A percentile compares a stretch with the other conserved stretches of the same genome.
phyloP scores from a whole-genome alignment of 2,797 vertebrate genomes.

The Lepus oiostolus region DNA sequence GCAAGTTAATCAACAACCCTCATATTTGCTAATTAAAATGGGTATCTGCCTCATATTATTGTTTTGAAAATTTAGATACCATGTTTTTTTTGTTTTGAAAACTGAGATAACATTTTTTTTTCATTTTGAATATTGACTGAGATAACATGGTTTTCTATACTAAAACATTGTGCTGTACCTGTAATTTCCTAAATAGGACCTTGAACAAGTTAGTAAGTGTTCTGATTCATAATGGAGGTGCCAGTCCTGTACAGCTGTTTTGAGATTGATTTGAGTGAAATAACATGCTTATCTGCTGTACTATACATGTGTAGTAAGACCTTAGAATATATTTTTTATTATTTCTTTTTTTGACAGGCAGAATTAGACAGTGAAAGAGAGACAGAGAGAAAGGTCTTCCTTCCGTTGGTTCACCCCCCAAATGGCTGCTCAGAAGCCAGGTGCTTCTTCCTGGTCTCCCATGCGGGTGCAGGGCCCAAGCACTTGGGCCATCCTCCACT shows the following conservation, averaged over 20 bases:
- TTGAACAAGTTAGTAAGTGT: neutral
- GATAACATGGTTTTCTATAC: constrained; percentile 11
- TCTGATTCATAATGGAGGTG: neutral
- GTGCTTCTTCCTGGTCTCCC: no score
- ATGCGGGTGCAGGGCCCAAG: no score
- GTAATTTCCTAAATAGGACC: neutral
- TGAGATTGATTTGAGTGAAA: neutral
- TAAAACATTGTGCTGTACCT: neutral
- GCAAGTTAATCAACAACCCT: neutral
- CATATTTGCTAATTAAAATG: constrained; percentile 47
- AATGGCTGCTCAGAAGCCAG: no score
- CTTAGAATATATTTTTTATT: neutral
- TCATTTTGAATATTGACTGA: constrained; percentile 11
- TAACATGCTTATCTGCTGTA: neutral
- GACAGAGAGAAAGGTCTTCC: no score
- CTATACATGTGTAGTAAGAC: neutral
- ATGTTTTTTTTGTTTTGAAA: no score
- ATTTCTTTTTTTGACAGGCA: no score
- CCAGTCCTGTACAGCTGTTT: neutral
- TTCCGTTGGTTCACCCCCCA: no score
- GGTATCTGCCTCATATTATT: no score
- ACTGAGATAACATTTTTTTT: no score
- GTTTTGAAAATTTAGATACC: no score
- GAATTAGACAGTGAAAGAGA: no score
- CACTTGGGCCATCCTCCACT: no score